Conservation (phyloP, 2,888 invertebrate genomes). For the Agonopterix heracliana region DNA sequence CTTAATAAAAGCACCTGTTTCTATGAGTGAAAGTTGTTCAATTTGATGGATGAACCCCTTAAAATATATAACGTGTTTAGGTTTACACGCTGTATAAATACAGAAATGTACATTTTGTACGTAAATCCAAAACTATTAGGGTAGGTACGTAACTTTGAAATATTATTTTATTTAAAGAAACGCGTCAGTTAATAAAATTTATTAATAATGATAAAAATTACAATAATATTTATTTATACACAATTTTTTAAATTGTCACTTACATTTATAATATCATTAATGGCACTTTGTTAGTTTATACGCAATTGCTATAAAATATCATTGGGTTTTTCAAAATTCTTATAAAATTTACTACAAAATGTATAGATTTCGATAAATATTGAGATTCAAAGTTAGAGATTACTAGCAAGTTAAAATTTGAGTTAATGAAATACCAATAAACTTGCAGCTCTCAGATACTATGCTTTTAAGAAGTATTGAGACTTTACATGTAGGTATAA, state of each 20-base stretch:
- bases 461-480: constrained; percentile 5
- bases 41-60: too few species aligned
- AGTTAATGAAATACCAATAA: neutral
- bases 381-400: neutral
- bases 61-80: too few species aligned
- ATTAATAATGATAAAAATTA: constrained; percentile 36
- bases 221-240: constrained; percentile 22
- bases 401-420: constrained; percentile 16
- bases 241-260: constrained; percentile 16
- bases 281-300: constrained; percentile 53
- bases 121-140: too few species aligned
- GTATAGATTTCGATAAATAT: neutral
- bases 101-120: too few species aligned
- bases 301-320: neutral
- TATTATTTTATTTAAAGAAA: too few species aligned
- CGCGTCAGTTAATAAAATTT: constrained; percentile 40
- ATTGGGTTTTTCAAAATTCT: neutral
- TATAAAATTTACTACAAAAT: too few species aligned
- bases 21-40: too few species aligned
- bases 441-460: constrained; percentile 16
- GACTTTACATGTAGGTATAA: neutral
- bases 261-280: constrained; percentile 44
- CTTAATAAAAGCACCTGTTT: too few species aligned
- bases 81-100: too few species aligned
- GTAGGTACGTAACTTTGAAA: too few species aligned